Percentiles rank a stretch among this genome's conserved stretches.
Conservation (phyloP, 2,888 invertebrate species). For the Euzetes globulus region DNA sequence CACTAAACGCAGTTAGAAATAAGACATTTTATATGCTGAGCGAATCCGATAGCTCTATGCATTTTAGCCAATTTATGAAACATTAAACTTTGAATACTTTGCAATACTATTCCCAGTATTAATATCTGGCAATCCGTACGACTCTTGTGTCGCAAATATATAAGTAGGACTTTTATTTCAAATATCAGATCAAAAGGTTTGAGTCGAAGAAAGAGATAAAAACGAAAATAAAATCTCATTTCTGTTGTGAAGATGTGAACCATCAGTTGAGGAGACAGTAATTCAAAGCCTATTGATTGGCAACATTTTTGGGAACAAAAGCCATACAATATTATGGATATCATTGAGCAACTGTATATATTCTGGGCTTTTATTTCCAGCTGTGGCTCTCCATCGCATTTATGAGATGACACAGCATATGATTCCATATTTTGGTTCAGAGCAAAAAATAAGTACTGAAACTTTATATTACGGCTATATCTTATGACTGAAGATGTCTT, state of each 20-base stretch:
- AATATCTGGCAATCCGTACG: constrained; percentile 4
- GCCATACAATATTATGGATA: background rate
- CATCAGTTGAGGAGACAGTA: background rate
- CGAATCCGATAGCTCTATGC: constrained; percentile 12
- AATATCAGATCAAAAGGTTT: background rate
- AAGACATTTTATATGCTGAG: background rate
- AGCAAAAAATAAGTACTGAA: background rate
- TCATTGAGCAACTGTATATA: no score
- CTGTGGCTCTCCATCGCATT: constrained; percentile 2
- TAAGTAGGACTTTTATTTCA: background rate
- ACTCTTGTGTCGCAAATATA: background rate
- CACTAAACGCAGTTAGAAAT: no score
- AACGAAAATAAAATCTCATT: background rate
- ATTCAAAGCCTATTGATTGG: background rate
- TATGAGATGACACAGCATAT: background rate
- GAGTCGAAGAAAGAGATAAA: background rate
- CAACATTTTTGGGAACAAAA: background rate
- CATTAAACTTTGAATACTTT: background rate
- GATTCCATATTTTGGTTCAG: constrained; percentile 22
- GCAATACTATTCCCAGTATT: background rate
- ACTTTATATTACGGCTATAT: background rate
- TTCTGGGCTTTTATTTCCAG: background rate
- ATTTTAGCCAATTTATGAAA: constrained; percentile 28
- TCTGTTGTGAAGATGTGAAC: background rate
- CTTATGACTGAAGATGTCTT: background rate